These are phyloP conservation scores for Priapulus caudatus DNA, from an alignment of 2,888 invertebrate genomes.

Conservation along the genomic window DNA sequence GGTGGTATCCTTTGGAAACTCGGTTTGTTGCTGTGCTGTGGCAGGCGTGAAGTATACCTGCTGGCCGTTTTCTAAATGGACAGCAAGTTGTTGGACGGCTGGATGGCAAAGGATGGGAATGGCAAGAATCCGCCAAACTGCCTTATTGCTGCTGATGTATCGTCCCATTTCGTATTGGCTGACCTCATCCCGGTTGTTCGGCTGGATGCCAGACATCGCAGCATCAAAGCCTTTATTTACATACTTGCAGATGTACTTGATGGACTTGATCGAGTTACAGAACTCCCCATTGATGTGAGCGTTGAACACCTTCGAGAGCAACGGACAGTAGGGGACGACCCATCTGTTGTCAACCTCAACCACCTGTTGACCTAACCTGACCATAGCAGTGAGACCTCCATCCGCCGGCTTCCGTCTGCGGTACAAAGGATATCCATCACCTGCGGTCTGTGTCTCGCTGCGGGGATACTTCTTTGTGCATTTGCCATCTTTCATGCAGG, in stretches of 20 bases:
- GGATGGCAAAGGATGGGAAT: constrained; percentile 21
- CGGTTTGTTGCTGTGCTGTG: constrained; percentile 11
- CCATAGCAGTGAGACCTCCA: no score
- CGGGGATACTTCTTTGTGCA: no score
- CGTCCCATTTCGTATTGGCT: constrained; percentile 11
- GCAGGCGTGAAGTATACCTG: constrained; percentile 18
- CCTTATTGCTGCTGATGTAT: constrained; percentile 18
- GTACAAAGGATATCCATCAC: constrained; percentile 23
- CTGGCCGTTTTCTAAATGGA: constrained; percentile 28
- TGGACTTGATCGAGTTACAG: constrained; percentile 5
- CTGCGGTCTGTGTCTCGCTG: constrained; percentile 15
- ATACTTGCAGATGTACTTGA: background rate
- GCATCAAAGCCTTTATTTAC: background rate
- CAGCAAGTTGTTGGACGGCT: constrained; percentile 21
- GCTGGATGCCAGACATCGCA: background rate
- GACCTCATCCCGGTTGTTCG: constrained; percentile 13
- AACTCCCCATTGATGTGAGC: constrained; percentile 13
- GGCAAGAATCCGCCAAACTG: constrained; percentile 17
- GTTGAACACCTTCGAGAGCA: constrained; percentile 8
- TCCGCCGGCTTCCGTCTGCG: no score
- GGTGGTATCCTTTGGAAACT: constrained; percentile 12
- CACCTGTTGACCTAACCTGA: background rate
- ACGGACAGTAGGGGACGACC: constrained; percentile 17
- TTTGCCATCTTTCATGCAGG: constrained; percentile 40
- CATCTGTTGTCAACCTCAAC: background rate